Percentiles rank a stretch among this genome's conserved stretches.
Conservation (phyloP, 1,140 invertebrate species). For the Drosophila orosa region DNA sequence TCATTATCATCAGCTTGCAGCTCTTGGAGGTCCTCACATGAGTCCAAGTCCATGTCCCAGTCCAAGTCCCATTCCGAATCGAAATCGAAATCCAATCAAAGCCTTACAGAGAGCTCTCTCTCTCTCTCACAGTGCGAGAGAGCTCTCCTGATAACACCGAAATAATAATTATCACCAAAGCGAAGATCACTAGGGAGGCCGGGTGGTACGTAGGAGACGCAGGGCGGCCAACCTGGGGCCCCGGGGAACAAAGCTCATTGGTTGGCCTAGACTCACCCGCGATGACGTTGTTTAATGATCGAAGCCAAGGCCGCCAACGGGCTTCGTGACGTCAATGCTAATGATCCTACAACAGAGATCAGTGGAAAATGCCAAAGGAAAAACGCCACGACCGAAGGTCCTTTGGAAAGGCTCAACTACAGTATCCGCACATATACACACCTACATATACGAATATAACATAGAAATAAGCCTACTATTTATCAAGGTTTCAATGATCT, state of each 20-base stretch:
- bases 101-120: no score
- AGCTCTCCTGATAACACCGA: conserved; percentile 15
- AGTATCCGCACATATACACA: no score
- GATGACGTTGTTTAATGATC: conserved; percentile 42
- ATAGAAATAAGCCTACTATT: background rate
- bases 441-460: no score
- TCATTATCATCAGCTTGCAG: conserved; percentile 11
- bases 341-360: conserved; percentile 19
- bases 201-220: background rate
- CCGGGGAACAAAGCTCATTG: conserved; percentile 43
- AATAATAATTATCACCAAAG: conserved; percentile 21
- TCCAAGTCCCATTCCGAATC: background rate
- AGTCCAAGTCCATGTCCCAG: background rate
- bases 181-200: background rate
- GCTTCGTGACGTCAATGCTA: conserved; percentile 38
- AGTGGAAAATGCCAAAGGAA: conserved; percentile 24
- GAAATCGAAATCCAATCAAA: background rate
- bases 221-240: conserved; percentile 4
- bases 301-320: conserved; percentile 19
- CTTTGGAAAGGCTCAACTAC: background rate
- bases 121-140: background rate
- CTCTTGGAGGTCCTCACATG: conserved; percentile 44
- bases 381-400: background rate
- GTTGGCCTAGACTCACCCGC: conserved; percentile 47
- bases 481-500: background rate